A percentile compares a stretch with the other conserved stretches of the same genome.
phyloP scores from a whole-genome alignment of 30 jellyfish, hydroid and myxozoan genomes.

The Hydractinia echinata region DNA sequence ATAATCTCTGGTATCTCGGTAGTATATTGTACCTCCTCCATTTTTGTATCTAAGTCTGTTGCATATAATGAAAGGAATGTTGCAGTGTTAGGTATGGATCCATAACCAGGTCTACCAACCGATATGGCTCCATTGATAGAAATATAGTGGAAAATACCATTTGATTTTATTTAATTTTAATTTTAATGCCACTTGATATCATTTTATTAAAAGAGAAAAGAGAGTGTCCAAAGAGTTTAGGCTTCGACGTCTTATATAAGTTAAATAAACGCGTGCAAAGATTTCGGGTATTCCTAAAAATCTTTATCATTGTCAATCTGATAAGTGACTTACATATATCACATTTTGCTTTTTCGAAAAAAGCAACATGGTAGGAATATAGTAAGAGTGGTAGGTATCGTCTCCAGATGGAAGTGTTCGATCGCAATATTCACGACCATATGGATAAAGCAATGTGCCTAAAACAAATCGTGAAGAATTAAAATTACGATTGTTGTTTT shows the following conservation, averaged over 20 bases:
- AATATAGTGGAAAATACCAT: neutral
- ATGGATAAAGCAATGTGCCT: conserved; percentile 10
- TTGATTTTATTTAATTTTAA: too few relatives aligned
- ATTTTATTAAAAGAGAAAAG: too few relatives aligned
- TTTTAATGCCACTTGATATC: too few relatives aligned
- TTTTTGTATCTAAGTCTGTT: neutral
- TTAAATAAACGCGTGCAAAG: too few relatives aligned
- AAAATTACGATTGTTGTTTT: too few relatives aligned
- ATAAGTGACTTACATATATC: neutral
- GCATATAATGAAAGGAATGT: neutral
- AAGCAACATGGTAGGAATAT: neutral
- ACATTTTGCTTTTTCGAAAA: neutral
- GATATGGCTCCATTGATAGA: neutral
- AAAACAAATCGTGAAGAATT: too few relatives aligned
- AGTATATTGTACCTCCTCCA: neutral
- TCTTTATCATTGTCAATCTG: too few relatives aligned
- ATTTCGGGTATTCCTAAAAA: too few relatives aligned
- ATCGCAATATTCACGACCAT: neutral
- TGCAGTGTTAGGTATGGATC: neutral
- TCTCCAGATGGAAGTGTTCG: conserved; percentile 13
- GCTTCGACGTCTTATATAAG: too few relatives aligned
- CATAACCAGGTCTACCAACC: neutral
- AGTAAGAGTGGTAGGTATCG: neutral
- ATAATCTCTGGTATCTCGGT: neutral
- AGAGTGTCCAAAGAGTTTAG: too few relatives aligned